Conservation (phyloP, 2,888 invertebrate genomes). For the Lysandra bellargus region DNA sequence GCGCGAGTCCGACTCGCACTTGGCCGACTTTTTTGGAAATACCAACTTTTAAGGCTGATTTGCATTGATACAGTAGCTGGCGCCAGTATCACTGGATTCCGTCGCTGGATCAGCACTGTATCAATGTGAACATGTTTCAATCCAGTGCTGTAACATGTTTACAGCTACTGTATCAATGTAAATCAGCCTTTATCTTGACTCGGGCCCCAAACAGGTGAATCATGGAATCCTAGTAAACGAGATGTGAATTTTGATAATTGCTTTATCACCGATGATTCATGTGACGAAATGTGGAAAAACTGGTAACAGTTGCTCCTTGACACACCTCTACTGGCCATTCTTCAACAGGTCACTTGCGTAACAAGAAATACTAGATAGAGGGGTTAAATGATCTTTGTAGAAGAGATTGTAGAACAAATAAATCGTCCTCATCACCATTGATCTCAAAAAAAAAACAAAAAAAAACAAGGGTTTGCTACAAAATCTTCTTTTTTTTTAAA, state of each 20-base stretch:
- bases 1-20: too few species aligned
- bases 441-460: too few species aligned
- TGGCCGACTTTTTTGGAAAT: too few species aligned
- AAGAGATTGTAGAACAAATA: background rate
- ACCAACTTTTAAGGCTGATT: too few species aligned
- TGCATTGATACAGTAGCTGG: too few species aligned
- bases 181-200: background rate
- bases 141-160: too few species aligned
- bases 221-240: background rate
- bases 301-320: background rate
- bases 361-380: background rate
- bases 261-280: background rate
- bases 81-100: too few species aligned
- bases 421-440: background rate
- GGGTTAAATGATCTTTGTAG: background rate
- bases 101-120: too few species aligned
- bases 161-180: too few species aligned
- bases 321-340: background rate
- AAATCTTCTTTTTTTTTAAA: too few species aligned
- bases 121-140: too few species aligned
- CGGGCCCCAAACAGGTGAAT: background rate
- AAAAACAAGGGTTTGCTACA: too few species aligned
- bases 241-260: conserved; percentile 10
- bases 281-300: conserved; percentile 5
- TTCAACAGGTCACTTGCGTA: background rate